A percentile compares a stretch with the other conserved stretches of the same genome.
These are phyloP conservation scores for Pseudorectes ferrugineus DNA, from an alignment of 2,113 vertebrate genomes.

Conservation along the genomic window DNA sequence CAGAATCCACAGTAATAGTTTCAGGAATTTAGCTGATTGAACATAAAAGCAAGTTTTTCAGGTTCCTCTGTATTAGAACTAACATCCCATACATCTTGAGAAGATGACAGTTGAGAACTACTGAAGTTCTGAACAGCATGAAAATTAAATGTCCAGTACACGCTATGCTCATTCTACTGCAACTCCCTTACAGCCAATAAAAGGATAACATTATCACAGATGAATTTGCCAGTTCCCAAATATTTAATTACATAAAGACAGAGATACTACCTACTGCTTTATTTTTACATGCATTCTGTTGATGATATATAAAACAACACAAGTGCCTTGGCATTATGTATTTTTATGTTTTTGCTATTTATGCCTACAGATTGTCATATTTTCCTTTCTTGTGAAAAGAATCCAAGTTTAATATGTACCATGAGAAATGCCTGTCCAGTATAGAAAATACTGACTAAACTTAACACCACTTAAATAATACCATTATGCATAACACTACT, in stretches of 20 bases:
- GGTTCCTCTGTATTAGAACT: neutral
- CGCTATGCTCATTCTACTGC: neutral
- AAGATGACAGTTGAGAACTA: neutral
- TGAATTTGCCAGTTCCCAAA: neutral
- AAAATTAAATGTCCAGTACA: neutral
- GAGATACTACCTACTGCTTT: neutral
- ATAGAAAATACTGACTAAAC: neutral
- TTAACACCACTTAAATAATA: neutral
- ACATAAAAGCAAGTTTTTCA: neutral
- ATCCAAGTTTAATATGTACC: neutral
- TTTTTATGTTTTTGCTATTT: neutral
- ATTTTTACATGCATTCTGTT: neutral
- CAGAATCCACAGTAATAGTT: neutral
- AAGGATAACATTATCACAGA: neutral
- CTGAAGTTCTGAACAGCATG: neutral
- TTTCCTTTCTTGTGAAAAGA: neutral
- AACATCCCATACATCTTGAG: neutral
- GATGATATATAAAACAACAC: neutral
- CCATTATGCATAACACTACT: neutral
- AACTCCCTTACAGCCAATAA: neutral
- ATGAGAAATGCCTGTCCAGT: neutral
- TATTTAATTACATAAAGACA: neutral
- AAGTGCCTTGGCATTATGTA: neutral
- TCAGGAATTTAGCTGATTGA: neutral
- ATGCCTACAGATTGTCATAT: neutral